A percentile compares a stretch with the other conserved stretches of the same genome.
These are phyloP conservation scores for Pentamera pediparva DNA, from an alignment of 53 echinoderm and acorn worm genomes.

Conservation along the genomic window DNA sequence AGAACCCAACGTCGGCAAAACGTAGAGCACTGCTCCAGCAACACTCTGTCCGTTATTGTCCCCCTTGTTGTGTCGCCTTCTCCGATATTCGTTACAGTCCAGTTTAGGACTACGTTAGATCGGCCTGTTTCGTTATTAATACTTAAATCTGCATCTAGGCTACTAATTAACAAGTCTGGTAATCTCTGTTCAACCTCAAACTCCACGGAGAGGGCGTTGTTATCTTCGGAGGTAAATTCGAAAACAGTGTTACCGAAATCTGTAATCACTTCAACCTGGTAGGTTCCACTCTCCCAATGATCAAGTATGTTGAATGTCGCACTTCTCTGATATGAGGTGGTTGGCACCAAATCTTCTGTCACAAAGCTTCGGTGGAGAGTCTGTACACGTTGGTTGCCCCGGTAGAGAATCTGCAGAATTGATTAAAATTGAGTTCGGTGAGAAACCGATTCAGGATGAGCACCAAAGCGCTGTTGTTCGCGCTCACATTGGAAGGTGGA, in stretches of 20 bases:
- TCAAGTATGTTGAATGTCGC: background rate
- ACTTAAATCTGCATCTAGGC: background rate
- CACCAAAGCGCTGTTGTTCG: too few relatives aligned
- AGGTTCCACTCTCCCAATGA: background rate
- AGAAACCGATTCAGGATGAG: too few relatives aligned
- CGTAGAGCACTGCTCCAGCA: background rate
- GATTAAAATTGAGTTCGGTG: too few relatives aligned
- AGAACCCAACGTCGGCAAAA: background rate
- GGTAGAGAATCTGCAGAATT: too few relatives aligned
- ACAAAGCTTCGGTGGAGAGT: too few relatives aligned
- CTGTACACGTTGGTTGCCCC: too few relatives aligned
- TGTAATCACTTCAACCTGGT: background rate
- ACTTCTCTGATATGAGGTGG: background rate
- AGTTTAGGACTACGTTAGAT: background rate
- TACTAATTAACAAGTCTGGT: constrained; percentile 12
- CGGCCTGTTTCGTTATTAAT: background rate
- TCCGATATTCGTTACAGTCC: constrained; percentile 14
- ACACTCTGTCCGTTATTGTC: background rate
- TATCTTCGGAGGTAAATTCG: constrained; percentile 7
- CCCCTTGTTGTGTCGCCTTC: background rate
- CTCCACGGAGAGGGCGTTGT: background rate
- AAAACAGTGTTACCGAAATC: constrained; percentile 6
- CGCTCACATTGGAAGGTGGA: too few relatives aligned
- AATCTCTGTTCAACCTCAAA: background rate
- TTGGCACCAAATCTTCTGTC: background rate